Conservation (phyloP, 92 coral and sea anemone species). For the Heliopora coerulea region DNA sequence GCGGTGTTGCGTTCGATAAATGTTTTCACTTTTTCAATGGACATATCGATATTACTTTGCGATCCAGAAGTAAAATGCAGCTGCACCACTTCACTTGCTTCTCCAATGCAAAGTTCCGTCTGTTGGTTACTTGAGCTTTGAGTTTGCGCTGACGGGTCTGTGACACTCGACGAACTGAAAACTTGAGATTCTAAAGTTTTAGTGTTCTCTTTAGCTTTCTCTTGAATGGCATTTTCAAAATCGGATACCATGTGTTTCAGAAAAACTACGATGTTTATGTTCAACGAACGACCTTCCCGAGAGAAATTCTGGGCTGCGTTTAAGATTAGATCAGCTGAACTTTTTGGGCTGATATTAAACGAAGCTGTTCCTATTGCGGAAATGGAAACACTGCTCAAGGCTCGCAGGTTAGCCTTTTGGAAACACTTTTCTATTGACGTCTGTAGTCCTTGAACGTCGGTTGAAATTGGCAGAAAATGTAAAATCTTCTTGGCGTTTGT, state of each 20-base stretch:
- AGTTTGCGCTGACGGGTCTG: not conserved
- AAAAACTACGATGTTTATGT: not conserved
- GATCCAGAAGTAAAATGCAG: not conserved
- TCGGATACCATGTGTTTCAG: not conserved
- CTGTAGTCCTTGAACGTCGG: not conserved
- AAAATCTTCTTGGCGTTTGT: slow-evolving; percentile 7
- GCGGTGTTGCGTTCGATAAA: not conserved
- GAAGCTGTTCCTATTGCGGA: slow-evolving; percentile 1
- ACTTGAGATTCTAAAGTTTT: not conserved
- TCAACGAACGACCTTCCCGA: not conserved
- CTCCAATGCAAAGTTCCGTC: not conserved
- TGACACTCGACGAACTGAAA: not conserved
- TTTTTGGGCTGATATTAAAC: not conserved
- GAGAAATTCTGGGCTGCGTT: not conserved
- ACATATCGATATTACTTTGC: not conserved
- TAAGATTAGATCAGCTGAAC: not conserved
- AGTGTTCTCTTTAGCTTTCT: too few species aligned
- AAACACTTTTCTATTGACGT: slow-evolving; percentile 10
- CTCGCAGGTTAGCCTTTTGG: not conserved
- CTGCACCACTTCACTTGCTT: not conserved
- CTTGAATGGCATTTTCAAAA: not conserved
- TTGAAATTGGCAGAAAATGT: not conserved
- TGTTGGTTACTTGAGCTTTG: not conserved
- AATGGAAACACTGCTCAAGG: not conserved
- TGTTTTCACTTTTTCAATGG: not conserved